These are phyloP conservation scores for Campylomormyrus tamandua DNA, from an alignment of 2,113 vertebrate genomes.

Conservation along the genomic window DNA sequence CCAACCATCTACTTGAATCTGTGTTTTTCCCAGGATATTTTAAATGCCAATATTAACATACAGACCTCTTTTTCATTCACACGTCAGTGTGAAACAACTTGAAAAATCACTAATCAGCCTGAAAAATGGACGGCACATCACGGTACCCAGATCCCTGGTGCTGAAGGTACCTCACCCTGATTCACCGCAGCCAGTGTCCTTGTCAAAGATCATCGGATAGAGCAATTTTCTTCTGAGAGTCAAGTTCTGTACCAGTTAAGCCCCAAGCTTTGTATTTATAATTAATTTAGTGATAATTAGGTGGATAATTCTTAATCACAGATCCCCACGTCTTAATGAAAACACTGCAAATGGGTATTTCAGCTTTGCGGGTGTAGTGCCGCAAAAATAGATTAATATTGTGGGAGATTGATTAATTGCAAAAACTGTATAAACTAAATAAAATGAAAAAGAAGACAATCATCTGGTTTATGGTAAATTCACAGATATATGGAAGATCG, in stretches of 20 bases:
- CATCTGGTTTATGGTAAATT: background rate
- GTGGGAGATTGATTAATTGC: background rate
- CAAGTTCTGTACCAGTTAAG: background rate
- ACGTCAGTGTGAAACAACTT: background rate
- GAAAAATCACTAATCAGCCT: background rate
- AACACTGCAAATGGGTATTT: background rate
- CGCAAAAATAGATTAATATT: background rate
- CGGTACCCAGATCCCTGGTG: background rate
- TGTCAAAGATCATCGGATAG: background rate
- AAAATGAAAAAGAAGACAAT: background rate
- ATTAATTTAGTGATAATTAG: slow-evolving; percentile 12
- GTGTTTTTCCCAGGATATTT: background rate
- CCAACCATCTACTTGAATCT: background rate
- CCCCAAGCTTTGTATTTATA: background rate
- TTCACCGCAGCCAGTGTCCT: background rate
- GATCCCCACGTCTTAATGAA: background rate
- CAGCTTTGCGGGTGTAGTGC: background rate
- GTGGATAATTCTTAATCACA: background rate
- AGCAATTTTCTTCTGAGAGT: background rate
- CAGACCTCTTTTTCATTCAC: background rate
- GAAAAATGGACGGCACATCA: background rate
- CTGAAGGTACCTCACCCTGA: background rate
- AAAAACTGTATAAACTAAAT: background rate
- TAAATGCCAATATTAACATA: background rate
- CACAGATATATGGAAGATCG: background rate